Conservation (phyloP, 2,888 invertebrate genomes). For the Zygothrica quintamaculata region DNA sequence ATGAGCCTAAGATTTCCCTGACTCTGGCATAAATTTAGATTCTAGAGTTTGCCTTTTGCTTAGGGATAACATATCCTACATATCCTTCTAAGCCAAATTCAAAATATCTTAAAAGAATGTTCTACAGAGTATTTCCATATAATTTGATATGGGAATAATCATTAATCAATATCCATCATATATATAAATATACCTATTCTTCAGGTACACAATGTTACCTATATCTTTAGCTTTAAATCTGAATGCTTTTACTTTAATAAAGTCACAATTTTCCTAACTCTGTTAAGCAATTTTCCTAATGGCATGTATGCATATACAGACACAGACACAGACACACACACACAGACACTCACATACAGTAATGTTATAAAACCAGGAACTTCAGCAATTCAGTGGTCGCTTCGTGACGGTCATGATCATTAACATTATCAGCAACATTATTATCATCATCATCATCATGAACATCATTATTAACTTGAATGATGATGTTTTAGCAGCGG, state of each 20-base stretch:
- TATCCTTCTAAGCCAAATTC: too few relatives aligned
- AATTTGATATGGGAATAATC: too few relatives aligned
- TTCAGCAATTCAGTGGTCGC: constrained; percentile 31
- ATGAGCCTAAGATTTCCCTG: too few relatives aligned
- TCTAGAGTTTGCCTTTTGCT: too few relatives aligned
- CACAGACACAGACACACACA: constrained; percentile 5
- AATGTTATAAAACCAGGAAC: background rate
- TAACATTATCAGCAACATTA: background rate
- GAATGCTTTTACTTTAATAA: constrained; percentile 7
- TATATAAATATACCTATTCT: too few relatives aligned
- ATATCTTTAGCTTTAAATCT: too few relatives aligned
- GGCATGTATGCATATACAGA: constrained; percentile 9
- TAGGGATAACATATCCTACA: too few relatives aligned
- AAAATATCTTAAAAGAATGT: too few relatives aligned
- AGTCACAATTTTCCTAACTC: constrained; percentile 33
- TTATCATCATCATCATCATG: constrained; percentile 16
- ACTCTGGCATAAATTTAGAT: too few relatives aligned
- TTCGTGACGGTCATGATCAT: constrained; percentile 3
- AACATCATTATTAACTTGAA: constrained; percentile 6
- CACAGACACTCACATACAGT: background rate
- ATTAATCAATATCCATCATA: too few relatives aligned
- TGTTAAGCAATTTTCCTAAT: constrained; percentile 45
- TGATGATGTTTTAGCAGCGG: constrained; percentile 25
- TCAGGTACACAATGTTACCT: too few relatives aligned
- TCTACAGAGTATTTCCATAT: too few relatives aligned